Base-by-base conservation (phyloP, 2,888 invertebrate species). In the Melanotus villosus region DNA sequence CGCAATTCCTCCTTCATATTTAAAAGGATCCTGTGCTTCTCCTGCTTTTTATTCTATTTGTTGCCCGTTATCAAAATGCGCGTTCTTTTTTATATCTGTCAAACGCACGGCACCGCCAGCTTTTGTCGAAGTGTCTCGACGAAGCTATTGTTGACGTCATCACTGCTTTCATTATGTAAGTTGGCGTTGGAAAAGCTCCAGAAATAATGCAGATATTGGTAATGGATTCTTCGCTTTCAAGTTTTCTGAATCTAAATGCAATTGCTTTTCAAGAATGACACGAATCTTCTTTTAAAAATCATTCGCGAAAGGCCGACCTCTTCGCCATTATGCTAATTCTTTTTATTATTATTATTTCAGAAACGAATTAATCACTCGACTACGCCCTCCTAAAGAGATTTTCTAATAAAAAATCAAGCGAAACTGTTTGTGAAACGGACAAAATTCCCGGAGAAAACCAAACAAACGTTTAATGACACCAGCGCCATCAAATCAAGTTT, bases 161-260 rank as follows among this genome's bases (percentile, higher is more conserved):
- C 78, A 78, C 80, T 73, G 80, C 80, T 81, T 83, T 83, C 83
- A 83, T 83, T 83, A 83, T 82, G 79, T 82, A 84, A 84, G 83
- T 83, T 82, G 82, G 81, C 82, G 79, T 79, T 80, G 80, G 80
- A 81, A 81, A 78, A 82, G 79, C 80, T 80, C 76, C 78, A 78
- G 80, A 82, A 83, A 83, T 83, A 83, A 84, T 83, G 83, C 83
- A 83, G 83, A 83, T 82, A 83, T 82, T 82, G 82, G 81, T 81
- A 82, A 81, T 82, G 82, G 82, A 82, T 82, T 83, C 82, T 80
- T 79, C 78, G 80, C 80, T 80, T 81, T 80, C 79, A 77, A 79
- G 78, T 79, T 79, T 80, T 78, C 78, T 77, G 77, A 77, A 78
- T 80, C 78, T 78, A 77, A 80, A 80, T 78, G 79, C 79, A 77